These are phyloP conservation scores for Coregonus sp. DNA, from an alignment of 2,797 vertebrate genomes.

Conservation along the genomic window DNA sequence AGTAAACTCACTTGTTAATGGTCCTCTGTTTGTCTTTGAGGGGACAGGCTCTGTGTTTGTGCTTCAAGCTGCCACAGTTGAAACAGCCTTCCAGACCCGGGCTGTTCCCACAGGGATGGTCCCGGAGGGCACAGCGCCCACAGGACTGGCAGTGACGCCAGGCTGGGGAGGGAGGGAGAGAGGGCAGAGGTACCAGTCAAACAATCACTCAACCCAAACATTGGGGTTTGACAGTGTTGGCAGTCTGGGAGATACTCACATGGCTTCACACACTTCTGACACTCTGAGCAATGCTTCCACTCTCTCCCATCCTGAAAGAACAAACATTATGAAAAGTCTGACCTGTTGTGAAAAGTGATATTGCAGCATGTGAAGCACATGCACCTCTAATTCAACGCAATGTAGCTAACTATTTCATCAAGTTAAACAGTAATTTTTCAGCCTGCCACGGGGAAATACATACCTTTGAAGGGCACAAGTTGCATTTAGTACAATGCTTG, in stretches of 20 bases:
- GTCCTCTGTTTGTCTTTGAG: slow-evolving; percentile 20
- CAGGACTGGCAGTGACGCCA: slow-evolving; percentile 88
- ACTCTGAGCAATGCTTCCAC: slow-evolving; percentile 89
- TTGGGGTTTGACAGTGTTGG: neutral
- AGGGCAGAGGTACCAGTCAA: neutral
- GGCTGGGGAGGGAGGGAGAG: slow-evolving; percentile 69
- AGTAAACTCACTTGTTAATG: slow-evolving; percentile 40
- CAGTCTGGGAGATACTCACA: slow-evolving; percentile 73
- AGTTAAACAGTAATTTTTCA: neutral
- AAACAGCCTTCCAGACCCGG: slow-evolving; percentile 77
- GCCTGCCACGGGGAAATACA: no score
- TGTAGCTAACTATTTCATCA: neutral
- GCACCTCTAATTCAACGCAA: neutral
- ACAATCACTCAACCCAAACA: neutral
- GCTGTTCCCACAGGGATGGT: slow-evolving; percentile 76
- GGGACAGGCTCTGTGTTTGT: slow-evolving; percentile 86
- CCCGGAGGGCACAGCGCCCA: slow-evolving; percentile 78
- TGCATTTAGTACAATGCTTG: slow-evolving; percentile 86
- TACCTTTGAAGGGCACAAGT: slow-evolving; percentile 93
- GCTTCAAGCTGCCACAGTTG: slow-evolving; percentile 79
- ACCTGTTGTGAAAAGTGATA: neutral
- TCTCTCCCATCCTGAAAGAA: slow-evolving; percentile 83
- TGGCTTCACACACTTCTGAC: slow-evolving; percentile 91
- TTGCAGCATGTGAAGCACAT: neutral
- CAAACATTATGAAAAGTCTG: neutral